Conservation (phyloP, 1,140 invertebrate genomes). For the Platyura marginata region DNA sequence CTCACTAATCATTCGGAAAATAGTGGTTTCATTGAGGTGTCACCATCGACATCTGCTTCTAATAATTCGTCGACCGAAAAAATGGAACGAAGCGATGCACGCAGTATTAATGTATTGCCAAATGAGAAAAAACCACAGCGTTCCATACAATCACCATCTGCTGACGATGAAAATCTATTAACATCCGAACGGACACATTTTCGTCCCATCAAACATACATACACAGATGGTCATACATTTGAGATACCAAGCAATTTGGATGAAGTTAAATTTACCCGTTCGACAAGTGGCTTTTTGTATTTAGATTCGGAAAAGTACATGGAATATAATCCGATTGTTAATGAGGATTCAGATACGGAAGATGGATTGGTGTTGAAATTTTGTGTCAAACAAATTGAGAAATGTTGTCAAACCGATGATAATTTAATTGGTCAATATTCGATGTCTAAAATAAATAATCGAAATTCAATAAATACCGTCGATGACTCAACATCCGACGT, state of each 20-base stretch:
- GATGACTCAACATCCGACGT: neutral
- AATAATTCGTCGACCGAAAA: neutral
- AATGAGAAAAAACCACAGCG: neutral
- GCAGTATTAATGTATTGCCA: too few relatives aligned
- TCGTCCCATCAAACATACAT: conserved; percentile 44
- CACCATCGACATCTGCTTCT: neutral
- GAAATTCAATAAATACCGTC: neutral
- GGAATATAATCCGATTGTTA: conserved; percentile 24
- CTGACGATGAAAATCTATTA: conserved; percentile 43
- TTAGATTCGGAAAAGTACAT: conserved; percentile 23
- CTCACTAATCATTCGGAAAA: conserved; percentile 1
- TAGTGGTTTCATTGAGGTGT: conserved; percentile 2
- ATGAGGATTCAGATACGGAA: neutral
- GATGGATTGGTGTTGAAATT: conserved; percentile 27
- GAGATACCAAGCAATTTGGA: conserved; percentile 42
- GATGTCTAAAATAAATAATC: neutral
- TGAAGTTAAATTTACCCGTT: conserved; percentile 27
- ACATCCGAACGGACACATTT: conserved; percentile 56
- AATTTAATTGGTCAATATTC: neutral
- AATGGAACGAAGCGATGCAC: neutral
- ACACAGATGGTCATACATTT: conserved; percentile 35
- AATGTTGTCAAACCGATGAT: conserved; percentile 29
- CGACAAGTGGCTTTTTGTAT: conserved; percentile 8
- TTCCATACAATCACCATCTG: neutral
- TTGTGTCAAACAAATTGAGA: conserved; percentile 28